Conservation (phyloP, 1,140 invertebrate species). For the Stegodyphus dumicola region DNA sequence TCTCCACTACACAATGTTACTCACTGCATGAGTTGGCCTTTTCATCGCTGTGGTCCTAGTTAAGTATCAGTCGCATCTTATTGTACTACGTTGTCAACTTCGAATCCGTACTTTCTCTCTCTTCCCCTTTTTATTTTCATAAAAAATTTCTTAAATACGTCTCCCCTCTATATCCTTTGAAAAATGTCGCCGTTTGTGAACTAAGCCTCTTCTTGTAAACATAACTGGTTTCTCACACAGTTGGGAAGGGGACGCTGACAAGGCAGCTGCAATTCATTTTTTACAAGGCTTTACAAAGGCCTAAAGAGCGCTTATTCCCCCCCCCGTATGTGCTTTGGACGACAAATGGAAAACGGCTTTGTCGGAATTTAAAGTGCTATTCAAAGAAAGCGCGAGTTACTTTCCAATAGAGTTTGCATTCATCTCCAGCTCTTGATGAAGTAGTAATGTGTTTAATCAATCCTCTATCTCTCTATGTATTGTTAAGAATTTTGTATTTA, state of each 20-base stretch:
- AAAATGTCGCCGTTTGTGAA: constrained; percentile 13
- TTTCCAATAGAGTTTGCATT: too few relatives aligned
- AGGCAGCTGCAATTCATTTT: constrained; percentile 40
- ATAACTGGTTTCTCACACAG: constrained; percentile 34
- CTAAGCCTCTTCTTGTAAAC: constrained; percentile 35
- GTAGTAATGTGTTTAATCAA: too few relatives aligned
- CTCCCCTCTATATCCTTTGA: neutral
- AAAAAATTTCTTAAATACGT: neutral
- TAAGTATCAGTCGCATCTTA: constrained; percentile 32
- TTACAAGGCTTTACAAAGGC: neutral
- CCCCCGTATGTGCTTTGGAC: neutral
- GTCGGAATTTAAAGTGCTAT: too few relatives aligned
- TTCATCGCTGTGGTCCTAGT: constrained; percentile 19
- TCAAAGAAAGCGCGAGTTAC: too few relatives aligned
- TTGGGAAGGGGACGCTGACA: neutral
- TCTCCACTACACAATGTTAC: neutral
- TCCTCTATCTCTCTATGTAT: too few relatives aligned
- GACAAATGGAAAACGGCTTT: neutral
- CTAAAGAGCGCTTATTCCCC: neutral
- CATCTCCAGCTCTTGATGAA: too few relatives aligned
- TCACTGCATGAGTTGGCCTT: constrained; percentile 31
- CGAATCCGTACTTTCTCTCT: constrained; percentile 19
- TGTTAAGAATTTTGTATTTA: too few relatives aligned
- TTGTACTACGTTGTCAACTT: constrained; percentile 36
- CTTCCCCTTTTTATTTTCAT: constrained; percentile 1